Evolutionary conservation across 2,113 vertebrate species (phyloP).

Genomic region (Anoura caudifer): DNA sequence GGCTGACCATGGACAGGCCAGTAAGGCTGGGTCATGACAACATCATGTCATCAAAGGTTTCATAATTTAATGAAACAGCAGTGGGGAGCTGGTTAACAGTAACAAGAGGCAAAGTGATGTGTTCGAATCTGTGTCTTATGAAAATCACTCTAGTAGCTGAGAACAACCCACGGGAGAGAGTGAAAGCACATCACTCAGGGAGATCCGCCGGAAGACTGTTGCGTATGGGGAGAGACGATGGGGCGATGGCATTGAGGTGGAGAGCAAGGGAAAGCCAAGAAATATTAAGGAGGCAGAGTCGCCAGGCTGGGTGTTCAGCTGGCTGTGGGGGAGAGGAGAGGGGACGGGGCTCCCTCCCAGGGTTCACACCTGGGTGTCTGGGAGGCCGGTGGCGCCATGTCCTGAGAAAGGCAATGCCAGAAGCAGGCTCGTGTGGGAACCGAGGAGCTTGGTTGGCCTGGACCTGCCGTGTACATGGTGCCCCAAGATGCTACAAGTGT

Average conservation of each 20-base stretch:
- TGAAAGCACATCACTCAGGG: accelerated
- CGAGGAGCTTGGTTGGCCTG: not conserved
- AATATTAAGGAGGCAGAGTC: not conserved
- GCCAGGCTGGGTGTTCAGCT: not conserved
- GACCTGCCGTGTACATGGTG: not conserved
- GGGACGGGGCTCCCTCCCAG: not conserved
- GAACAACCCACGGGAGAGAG: not conserved
- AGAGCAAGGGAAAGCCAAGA: not conserved
- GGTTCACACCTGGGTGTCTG: not conserved
- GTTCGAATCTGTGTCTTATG: not conserved
- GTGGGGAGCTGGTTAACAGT: not conserved
- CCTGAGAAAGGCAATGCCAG: not conserved
- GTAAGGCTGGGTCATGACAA: not conserved
- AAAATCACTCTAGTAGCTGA: not conserved
- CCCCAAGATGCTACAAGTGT: not conserved
- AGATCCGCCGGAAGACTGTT: not conserved
- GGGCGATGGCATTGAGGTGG: not conserved
- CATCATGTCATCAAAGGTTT: not conserved
- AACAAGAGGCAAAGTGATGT: not conserved
- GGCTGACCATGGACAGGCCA: not conserved
- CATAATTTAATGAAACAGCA: not conserved
- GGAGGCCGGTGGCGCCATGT: not conserved
- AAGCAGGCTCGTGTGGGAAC: not conserved
- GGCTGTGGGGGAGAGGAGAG: not conserved
- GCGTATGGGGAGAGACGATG: not conserved